Percentiles rank a stretch among this genome's conserved stretches.
Conservation (phyloP, 1,140 invertebrate species). For the Cyrtorhinus lividipennis region DNA sequence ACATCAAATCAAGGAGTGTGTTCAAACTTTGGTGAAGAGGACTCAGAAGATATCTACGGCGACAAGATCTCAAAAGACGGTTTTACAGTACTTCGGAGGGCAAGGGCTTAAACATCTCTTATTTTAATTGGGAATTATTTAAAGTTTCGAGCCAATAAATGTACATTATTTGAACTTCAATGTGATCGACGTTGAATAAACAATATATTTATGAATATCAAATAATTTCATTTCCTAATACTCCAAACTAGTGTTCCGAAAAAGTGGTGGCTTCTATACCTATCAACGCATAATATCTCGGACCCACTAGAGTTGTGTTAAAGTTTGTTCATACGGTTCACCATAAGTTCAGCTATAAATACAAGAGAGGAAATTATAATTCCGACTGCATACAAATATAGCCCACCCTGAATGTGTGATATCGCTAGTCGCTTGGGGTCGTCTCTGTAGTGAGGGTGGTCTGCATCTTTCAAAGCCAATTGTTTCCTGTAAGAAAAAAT, state of each 20-base stretch:
- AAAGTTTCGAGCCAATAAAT: too few species aligned
- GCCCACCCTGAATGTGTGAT: constrained; percentile 26
- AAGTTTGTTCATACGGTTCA: too few species aligned
- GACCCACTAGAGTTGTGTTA: too few species aligned
- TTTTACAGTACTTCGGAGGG: not conserved
- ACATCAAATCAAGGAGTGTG: not conserved
- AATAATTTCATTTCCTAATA: too few species aligned
- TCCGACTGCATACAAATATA: constrained; percentile 33
- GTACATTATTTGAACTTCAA: too few species aligned
- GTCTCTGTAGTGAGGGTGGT: constrained; percentile 2
- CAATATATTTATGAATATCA: too few species aligned
- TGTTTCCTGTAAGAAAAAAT: constrained; percentile 35
- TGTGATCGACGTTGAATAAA: too few species aligned
- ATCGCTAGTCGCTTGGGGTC: not conserved
- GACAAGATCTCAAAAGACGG: not conserved
- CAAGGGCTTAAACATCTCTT: not conserved
- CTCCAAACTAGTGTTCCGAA: too few species aligned
- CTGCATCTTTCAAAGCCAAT: constrained; percentile 29
- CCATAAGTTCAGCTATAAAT: not conserved
- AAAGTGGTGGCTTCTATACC: too few species aligned
- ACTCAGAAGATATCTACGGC: not conserved
- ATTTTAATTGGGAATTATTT: too few species aligned
- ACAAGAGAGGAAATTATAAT: not conserved
- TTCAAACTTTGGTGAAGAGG: not conserved
- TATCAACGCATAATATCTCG: too few species aligned